Evolutionary conservation across 1,140 invertebrate species (phyloP).

Genomic region (Aphaenogaster rudis): DNA sequence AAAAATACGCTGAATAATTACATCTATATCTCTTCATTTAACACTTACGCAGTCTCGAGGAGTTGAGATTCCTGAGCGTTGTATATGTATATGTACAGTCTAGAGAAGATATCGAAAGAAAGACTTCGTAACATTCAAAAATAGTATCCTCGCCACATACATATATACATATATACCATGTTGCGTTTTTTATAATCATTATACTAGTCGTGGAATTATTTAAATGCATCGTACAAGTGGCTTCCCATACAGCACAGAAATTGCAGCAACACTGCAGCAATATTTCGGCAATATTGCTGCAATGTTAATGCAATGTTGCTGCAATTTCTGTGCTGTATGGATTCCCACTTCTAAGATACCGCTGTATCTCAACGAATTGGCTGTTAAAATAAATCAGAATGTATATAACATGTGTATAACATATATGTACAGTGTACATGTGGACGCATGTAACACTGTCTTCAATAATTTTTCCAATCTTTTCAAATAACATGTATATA

Average conservation of each 20-base stretch:
- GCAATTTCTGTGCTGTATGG: too few relatives aligned
- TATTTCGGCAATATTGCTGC: too few relatives aligned
- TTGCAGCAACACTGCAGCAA: too few relatives aligned
- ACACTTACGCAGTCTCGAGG: conserved; percentile 11
- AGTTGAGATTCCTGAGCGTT: conserved; percentile 40
- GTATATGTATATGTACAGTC: conserved; percentile 22
- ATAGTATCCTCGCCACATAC: neutral
- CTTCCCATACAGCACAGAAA: too few relatives aligned
- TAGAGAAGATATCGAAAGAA: neutral
- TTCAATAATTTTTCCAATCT: neutral
- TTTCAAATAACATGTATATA: conserved; percentile 2
- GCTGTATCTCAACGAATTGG: neutral
- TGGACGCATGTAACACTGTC: neutral
- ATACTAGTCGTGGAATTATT: conserved; percentile 1
- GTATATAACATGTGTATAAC: neutral
- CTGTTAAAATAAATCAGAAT: conserved; percentile 27
- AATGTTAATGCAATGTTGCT: too few relatives aligned
- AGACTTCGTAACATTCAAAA: conserved; percentile 1
- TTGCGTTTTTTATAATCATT: neutral
- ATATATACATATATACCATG: conserved; percentile 5
- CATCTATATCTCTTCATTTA: conserved; percentile 1
- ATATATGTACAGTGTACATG: too few relatives aligned
- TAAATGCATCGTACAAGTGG: neutral
- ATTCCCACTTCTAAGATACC: neutral
- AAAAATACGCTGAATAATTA: conserved; percentile 26